Evolutionary conservation across 2,797 vertebrate species (phyloP), one percentile per base, ranked within the genome.

Genomic region (Pseudomugil gertrudae): DNA sequence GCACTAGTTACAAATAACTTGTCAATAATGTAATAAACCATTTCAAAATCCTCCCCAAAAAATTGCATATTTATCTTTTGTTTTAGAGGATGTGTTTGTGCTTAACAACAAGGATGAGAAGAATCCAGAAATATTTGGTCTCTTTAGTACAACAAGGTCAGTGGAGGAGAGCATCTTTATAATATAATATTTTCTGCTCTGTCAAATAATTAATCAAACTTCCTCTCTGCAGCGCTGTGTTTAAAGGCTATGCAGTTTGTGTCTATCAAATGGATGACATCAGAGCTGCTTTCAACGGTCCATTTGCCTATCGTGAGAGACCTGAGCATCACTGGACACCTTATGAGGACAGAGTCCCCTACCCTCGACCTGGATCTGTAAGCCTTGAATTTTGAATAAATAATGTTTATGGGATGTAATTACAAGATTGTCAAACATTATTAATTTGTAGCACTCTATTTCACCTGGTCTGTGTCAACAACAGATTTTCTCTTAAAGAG

Each of bases 141-240:
- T 99, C 59, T 99, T 99, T 80, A 98, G 95, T 82, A 99, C 96
- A 7, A 98, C 97, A 72, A 99, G 98, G 98, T 99, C 74, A 92
- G 87, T 27, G 27, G 9, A 50, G 8, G 23, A 50, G 1, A 1
- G 40, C 47, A 56, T 17, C 17, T 5, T 67, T 57, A 62, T 0
- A 30, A 35, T 27, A 26, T 52, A 62, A 19, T 64, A 5, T 43
- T 66, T 32, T 4, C 0, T 10, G n/a, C 13, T 67, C 1, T 2
- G 26, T 50, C 7, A 61, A 23, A 58, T 63, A 3, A 32, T 57
- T 23, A 24, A 70, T 72, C 6, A 7, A 65, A 0, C 4, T 1
- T 11, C 59, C 3, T 30, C 29, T 54, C 67, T 72, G 26, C 85
- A 94, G 93, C 0, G 87, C 85, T 14, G 95, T 99, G 78, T 99